Evolutionary conservation across 2,113 vertebrate species (phyloP).

Genomic region (Stegostoma tigrinum): DNA sequence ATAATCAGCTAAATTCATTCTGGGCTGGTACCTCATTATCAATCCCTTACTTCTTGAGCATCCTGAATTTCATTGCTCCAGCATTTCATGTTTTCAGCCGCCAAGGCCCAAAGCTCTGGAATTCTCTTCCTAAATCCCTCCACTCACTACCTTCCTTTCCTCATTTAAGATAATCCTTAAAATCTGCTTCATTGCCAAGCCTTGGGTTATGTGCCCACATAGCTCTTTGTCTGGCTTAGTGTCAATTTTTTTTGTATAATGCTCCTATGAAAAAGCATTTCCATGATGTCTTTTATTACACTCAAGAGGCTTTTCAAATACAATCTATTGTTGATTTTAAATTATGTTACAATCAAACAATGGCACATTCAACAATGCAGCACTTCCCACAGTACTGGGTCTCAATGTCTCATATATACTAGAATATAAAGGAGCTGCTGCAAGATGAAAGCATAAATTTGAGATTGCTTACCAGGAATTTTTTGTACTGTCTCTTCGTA

Average conservation of each 20-base stretch:
- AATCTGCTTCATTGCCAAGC: neutral
- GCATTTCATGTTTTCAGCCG: neutral
- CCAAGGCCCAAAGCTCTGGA: neutral
- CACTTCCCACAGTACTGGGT: too few relatives aligned
- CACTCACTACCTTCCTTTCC: neutral
- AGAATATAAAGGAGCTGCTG: neutral
- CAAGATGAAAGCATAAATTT: neutral
- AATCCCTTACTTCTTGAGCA: neutral
- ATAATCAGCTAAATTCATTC: neutral
- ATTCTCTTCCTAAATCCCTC: neutral
- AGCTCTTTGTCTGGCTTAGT: neutral
- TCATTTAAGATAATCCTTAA: neutral
- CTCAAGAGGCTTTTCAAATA: neutral
- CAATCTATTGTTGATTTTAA: neutral
- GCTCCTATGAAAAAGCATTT: neutral
- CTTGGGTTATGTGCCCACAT: neutral
- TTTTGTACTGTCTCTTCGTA: slow-evolving; percentile 48
- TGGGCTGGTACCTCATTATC: neutral
- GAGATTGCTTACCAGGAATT: slow-evolving; percentile 51
- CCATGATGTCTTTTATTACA: too few relatives aligned
- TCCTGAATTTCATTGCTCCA: neutral
- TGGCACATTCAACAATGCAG: neutral
- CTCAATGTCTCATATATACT: neutral
- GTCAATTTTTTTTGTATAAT: neutral
- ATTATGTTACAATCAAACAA: neutral